A percentile compares a stretch with the other conserved stretches of the same genome.
Conservation (phyloP, 2,888 invertebrate genomes). For the Lepidocyrtoides sp. region DNA sequence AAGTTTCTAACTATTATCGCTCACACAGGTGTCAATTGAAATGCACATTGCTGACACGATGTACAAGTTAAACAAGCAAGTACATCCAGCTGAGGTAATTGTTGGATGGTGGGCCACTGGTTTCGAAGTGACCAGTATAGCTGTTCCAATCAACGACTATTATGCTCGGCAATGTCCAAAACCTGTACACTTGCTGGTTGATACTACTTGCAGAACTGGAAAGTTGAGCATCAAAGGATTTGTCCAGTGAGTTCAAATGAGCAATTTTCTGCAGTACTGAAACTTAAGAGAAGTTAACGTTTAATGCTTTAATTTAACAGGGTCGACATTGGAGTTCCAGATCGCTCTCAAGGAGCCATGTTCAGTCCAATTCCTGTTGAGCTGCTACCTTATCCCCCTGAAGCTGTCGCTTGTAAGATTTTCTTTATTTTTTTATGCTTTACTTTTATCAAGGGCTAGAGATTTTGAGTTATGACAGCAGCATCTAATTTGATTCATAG, state of each 20-base stretch:
- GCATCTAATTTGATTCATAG: conserved; percentile 85
- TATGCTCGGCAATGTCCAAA: conserved; percentile 97
- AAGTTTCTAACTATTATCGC: not conserved
- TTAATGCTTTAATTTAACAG: conserved; percentile 87
- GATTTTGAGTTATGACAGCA: not conserved
- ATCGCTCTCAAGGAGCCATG: conserved; percentile 97
- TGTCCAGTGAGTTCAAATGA: conserved; percentile 88
- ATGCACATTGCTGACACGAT: conserved; percentile 98
- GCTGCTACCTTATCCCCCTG: conserved; percentile 96
- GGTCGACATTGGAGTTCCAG: conserved; percentile 97
- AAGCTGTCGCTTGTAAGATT: conserved; percentile 89
- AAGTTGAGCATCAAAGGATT: conserved; percentile 98
- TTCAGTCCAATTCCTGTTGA: conserved; percentile 98
- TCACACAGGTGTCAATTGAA: conserved; percentile 96
- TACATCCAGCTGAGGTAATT: conserved; percentile 97
- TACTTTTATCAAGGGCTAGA: too few species aligned
- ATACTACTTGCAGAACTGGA: conserved; percentile 95
- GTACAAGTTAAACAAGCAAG: conserved; percentile 96
- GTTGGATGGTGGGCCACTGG: conserved; percentile 99
- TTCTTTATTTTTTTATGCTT: too few species aligned
- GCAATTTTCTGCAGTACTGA: not conserved
- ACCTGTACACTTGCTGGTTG: conserved; percentile 98
- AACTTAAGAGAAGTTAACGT: not conserved
- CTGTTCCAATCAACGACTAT: conserved; percentile 98
- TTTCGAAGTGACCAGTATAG: conserved; percentile 98